phyloP scores from a whole-genome alignment of 2,888 invertebrate genomes.

The Branchellion lobata region DNA sequence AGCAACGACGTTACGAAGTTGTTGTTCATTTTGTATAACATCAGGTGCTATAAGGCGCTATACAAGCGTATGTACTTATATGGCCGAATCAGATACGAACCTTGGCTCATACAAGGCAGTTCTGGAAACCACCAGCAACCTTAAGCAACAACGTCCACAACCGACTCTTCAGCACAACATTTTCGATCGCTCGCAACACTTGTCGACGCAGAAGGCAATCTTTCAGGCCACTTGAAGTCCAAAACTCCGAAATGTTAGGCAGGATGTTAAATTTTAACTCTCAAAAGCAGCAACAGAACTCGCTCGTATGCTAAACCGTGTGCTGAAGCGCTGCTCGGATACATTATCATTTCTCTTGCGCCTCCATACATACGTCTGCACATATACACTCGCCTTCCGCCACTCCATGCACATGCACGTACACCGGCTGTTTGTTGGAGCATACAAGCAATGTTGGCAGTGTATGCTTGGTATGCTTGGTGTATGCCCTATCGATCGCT shows the following conservation, averaged over 20 bases:
- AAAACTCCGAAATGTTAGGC: neutral
- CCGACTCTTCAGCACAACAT: neutral
- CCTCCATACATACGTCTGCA: neutral
- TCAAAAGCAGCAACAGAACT: slow-evolving; percentile 11
- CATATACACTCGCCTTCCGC: neutral
- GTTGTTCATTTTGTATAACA: neutral
- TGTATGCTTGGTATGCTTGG: too few relatives aligned
- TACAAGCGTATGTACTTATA: neutral
- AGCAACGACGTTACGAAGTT: slow-evolving; percentile 14
- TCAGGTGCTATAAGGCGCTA: neutral
- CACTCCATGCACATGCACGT: neutral
- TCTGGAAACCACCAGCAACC: neutral
- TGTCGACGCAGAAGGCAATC: neutral
- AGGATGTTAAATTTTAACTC: neutral
- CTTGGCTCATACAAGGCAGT: too few relatives aligned
- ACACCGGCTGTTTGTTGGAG: neutral
- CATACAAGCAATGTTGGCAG: too few relatives aligned
- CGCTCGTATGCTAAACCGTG: neutral
- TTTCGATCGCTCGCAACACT: neutral
- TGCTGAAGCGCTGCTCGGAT: slow-evolving; percentile 9
- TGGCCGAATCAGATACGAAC: neutral
- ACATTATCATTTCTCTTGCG: neutral
- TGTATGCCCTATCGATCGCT: too few relatives aligned
- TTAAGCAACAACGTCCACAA: neutral
- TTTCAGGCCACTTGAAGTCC: neutral